Evolutionary conservation across 1,140 invertebrate species (phyloP), one percentile per base, ranked within the genome.

Genomic region (Holcopasites calliopsidis): DNA sequence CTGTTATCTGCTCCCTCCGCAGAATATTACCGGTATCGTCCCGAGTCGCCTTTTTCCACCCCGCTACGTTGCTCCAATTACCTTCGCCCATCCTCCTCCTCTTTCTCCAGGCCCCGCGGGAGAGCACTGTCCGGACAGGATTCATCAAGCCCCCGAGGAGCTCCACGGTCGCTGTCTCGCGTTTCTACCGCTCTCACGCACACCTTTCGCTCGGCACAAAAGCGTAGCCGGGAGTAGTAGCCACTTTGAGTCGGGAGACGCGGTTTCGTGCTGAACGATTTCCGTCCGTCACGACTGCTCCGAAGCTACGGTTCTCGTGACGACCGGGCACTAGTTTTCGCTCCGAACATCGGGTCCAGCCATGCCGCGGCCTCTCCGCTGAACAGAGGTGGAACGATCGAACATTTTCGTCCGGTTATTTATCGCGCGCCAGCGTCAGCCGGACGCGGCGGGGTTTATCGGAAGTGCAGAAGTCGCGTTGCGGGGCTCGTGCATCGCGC

Each of bases 1-100:
- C 79, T 66, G 77, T 81, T 81, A 81, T 81, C 77, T 81, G 71
- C 60, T 75, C 40, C 57, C 77, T 79, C 44, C 69, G 77, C 77
- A 57, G 72, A 79, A 81, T 81, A 81, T 81, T 81, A 79, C 72
- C 73, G 60, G 72, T 81, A 81, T 81, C 79, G 66, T 79, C 69
- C 35, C 72, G 77, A 81, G 50, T 81, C 58, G 70, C 62, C 70
- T 81, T 66, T 81, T 78, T 79, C 65, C 54, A 13, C 35, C 60
- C 18, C 16, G 49, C 65, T 68, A 11, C 44, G 23, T n/a, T 80
- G 73, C 68, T 80, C 80, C 80, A 82, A 82, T 82, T 82, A 82
- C 73, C 73, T 71, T 66, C 72, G 60, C 49, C 49, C 49, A 23
- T 18, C 69, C 11, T 66, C 49, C 13, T 1, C 49, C 16, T 8